A percentile compares a stretch with the other conserved stretches of the same genome.
phyloP scores from a whole-genome alignment of 2,888 invertebrate genomes.

The Zaprionus obscuricornis region DNA sequence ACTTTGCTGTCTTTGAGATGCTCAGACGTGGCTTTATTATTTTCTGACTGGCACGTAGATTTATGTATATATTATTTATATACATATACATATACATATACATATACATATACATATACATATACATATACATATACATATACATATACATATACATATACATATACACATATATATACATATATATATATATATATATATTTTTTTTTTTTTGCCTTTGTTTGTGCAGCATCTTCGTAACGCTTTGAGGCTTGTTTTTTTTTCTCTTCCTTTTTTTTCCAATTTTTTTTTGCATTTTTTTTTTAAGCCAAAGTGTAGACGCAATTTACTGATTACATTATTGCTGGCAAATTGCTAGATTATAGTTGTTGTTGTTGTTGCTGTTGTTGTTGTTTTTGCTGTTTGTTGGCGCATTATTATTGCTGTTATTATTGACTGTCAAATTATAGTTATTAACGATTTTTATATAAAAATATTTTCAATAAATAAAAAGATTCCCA shows the following conservation, averaged over 20 bases:
- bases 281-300: conserved; percentile 3
- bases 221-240: conserved; percentile 54
- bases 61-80: conserved; percentile 71
- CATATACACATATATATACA: no score
- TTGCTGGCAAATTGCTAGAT: conserved; percentile 76
- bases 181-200: conserved; percentile 13
- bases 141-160: no score
- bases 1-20: conserved; percentile 50
- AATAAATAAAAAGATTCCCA: conserved; percentile 37
- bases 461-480: conserved; percentile 52
- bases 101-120: no score
- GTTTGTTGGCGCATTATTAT: conserved; percentile 26
- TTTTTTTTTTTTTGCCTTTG: conserved; percentile 20
- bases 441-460: conserved; percentile 73
- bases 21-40: conserved; percentile 66
- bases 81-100: neutral
- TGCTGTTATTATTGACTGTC: conserved; percentile 60
- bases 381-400: conserved; percentile 21
- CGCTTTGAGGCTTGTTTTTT: conserved; percentile 49
- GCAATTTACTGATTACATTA: conserved; percentile 76
- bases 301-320: conserved; percentile 59
- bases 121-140: no score
- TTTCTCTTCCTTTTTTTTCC: conserved; percentile 10
- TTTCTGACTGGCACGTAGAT: conserved; percentile 72
- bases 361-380: conserved; percentile 49